Evolutionary conservation across 1,140 invertebrate genomes (phyloP).

Genomic region (Asbolus verrucosus): DNA sequence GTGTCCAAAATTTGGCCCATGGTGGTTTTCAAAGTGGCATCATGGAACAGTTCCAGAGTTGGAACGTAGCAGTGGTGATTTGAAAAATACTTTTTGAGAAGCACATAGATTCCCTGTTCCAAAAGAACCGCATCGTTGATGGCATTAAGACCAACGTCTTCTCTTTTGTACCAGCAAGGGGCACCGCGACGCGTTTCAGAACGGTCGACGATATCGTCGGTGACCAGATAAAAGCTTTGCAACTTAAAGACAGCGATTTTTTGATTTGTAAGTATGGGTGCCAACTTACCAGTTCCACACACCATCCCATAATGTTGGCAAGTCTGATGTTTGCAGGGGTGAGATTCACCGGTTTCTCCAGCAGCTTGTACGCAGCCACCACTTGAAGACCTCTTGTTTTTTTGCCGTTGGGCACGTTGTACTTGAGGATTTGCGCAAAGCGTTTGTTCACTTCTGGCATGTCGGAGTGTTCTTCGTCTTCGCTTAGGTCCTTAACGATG

Average conservation of each 20-base stretch:
- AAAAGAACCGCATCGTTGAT: slow-evolving; percentile 91
- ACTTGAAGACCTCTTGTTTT: slow-evolving; percentile 85
- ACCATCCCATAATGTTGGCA: slow-evolving; percentile 92
- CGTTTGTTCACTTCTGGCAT: slow-evolving; percentile 82
- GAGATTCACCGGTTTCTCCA: slow-evolving; percentile 72
- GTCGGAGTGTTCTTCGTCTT: slow-evolving; percentile 76
- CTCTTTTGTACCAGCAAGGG: slow-evolving; percentile 89
- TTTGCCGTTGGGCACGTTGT: slow-evolving; percentile 85
- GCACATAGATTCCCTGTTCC: slow-evolving; percentile 80
- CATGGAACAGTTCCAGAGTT: slow-evolving; percentile 87
- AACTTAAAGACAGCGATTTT: slow-evolving; percentile 70
- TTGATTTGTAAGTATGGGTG: no score
- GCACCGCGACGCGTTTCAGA: slow-evolving; percentile 85
- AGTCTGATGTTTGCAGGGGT: slow-evolving; percentile 83
- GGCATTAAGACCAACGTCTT: slow-evolving; percentile 83
- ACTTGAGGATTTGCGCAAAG: slow-evolving; percentile 83
- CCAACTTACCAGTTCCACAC: slow-evolving; percentile 91
- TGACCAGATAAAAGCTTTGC: slow-evolving; percentile 88
- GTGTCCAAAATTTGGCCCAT: slow-evolving; percentile 84
- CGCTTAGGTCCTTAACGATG: slow-evolving; percentile 84
- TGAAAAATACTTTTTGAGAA: slow-evolving; percentile 84
- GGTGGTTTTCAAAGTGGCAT: slow-evolving; percentile 84
- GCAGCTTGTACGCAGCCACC: slow-evolving; percentile 83
- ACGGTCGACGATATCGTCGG: slow-evolving; percentile 94
- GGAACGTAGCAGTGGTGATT: slow-evolving; percentile 83